Conservation (phyloP, 2,797 vertebrate genomes). For the Chrysocyon brachyurus region DNA sequence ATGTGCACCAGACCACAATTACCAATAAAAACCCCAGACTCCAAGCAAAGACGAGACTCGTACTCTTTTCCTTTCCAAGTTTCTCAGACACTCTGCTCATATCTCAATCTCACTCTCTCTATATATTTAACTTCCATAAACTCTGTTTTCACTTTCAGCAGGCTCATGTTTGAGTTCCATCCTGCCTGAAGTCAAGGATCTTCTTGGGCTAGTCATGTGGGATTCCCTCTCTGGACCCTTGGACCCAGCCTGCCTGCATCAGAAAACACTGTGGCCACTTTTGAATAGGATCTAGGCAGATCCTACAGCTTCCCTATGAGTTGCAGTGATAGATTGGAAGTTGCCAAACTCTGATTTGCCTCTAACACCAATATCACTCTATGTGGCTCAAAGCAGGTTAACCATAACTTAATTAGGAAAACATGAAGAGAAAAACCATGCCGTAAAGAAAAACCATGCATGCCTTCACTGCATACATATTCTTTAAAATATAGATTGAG, state of each 20-base stretch:
- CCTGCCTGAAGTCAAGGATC: neutral
- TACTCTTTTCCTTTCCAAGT: neutral
- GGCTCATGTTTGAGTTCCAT: neutral
- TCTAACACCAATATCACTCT: neutral
- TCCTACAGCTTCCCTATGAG: neutral
- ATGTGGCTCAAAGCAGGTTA: neutral
- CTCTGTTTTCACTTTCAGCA: neutral
- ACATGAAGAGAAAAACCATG: neutral
- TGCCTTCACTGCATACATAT: neutral
- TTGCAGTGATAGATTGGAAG: neutral
- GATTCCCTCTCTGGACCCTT: neutral
- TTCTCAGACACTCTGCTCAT: neutral
- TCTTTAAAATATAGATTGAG: neutral
- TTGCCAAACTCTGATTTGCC: neutral
- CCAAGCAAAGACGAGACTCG: neutral
- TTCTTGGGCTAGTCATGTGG: neutral
- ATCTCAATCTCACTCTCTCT: neutral
- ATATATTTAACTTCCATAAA: neutral
- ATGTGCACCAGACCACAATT: neutral
- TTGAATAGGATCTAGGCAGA: neutral
- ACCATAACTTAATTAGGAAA: neutral
- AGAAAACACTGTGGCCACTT: neutral
- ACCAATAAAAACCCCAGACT: neutral
- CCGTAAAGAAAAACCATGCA: neutral
- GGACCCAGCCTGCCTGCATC: neutral